phyloP scores from a whole-genome alignment of 2,113 vertebrate genomes.

The Leptocoma aspasia region DNA sequence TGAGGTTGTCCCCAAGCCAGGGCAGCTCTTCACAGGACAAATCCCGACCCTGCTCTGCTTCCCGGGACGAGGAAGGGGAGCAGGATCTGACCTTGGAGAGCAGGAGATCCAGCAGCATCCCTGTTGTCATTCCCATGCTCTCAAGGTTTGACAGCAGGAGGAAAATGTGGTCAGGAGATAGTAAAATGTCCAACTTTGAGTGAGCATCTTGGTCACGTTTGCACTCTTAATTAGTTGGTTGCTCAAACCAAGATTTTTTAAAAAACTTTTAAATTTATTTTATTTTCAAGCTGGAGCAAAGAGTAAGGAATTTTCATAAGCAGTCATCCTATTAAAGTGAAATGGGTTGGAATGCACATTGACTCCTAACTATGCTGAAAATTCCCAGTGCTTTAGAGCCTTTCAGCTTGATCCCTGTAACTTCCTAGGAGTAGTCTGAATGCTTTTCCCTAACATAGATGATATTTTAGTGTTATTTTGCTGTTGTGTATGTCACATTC shows the following conservation, averaged over 20 bases:
- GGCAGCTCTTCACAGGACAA: rapidly evolving
- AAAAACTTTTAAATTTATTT: too few relatives aligned
- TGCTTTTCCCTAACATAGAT: background rate
- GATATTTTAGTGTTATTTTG: background rate
- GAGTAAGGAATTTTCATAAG: background rate
- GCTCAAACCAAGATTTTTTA: background rate
- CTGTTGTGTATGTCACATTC: background rate
- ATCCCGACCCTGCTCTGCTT: background rate
- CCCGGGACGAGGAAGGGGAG: background rate
- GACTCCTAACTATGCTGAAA: background rate
- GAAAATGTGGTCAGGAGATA: background rate
- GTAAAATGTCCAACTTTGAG: rapidly evolving
- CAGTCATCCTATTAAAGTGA: background rate
- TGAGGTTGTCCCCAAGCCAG: background rate
- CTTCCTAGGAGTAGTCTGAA: background rate
- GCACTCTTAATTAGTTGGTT: background rate
- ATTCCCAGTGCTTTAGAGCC: background rate
- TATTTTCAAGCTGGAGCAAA: background rate
- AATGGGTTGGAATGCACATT: background rate
- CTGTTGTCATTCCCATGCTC: rapidly evolving
- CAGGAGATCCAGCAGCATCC: background rate
- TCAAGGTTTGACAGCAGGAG: background rate
- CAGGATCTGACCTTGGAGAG: background rate
- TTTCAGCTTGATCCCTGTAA: background rate
- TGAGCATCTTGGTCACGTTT: background rate